A percentile compares a stretch with the other conserved stretches of the same genome.
phyloP scores from a whole-genome alignment of 2,113 vertebrate species.

The Pogona vitticeps region DNA sequence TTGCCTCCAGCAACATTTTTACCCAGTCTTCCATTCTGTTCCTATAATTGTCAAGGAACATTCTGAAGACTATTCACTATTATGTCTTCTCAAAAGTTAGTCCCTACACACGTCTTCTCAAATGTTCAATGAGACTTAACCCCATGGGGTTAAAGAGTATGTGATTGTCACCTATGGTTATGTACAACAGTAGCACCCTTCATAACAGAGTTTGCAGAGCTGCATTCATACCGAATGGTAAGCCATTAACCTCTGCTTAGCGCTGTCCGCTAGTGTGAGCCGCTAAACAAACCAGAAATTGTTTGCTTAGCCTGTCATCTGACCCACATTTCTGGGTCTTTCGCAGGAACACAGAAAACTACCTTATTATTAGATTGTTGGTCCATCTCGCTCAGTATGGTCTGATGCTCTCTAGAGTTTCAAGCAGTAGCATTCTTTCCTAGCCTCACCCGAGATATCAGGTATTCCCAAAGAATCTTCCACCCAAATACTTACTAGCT shows the following conservation, averaged over 20 bases:
- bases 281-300: no score
- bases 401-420: no score
- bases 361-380: no score
- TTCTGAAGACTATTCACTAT: not conserved
- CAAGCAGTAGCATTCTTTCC: no score
- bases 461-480: no score
- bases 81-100: not conserved
- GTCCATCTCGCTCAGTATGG: no score
- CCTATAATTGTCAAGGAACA: not conserved
- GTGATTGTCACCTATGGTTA: not conserved
- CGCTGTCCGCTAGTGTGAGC: no score
- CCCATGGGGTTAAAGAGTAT: not conserved
- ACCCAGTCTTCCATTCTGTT: not conserved
- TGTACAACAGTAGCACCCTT: not conserved
- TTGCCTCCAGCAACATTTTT: not conserved
- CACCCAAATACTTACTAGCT: no score
- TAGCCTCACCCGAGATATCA: no score
- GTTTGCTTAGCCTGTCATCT: not conserved
- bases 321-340: not conserved
- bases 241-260: not conserved
- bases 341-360: no score
- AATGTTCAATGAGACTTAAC: not conserved
- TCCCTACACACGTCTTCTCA: not conserved
- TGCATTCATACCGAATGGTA: not conserved
- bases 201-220: no score